phyloP scores from a whole-genome alignment of 1,140 invertebrate genomes.

The Caenorhabditis latens region DNA sequence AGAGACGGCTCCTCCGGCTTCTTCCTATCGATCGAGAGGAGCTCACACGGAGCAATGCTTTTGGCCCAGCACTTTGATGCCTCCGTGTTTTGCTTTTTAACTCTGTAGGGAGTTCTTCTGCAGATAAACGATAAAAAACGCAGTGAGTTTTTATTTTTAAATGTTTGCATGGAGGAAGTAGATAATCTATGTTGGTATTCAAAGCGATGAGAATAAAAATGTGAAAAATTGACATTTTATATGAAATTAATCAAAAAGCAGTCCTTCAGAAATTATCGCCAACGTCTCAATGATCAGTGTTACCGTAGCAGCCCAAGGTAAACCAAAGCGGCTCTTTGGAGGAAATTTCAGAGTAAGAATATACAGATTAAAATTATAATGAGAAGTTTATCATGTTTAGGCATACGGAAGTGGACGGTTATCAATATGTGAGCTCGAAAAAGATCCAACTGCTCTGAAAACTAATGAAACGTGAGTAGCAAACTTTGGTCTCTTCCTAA shows the following conservation, averaged over 20 bases:
- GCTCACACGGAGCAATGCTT: neutral
- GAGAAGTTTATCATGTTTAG: neutral
- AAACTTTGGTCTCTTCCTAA: neutral
- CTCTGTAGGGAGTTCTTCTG: slow-evolving; percentile 3
- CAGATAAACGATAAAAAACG: neutral
- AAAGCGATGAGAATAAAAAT: too few species aligned
- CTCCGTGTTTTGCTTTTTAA: slow-evolving; percentile 12
- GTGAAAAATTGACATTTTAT: too few species aligned
- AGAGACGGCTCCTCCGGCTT: neutral
- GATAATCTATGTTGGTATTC: too few species aligned
- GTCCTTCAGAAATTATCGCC: too few species aligned
- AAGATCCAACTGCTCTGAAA: slow-evolving; percentile 31
- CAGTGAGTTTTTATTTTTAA: too few species aligned
- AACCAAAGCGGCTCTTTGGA: slow-evolving; percentile 36
- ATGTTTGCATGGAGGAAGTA: too few species aligned
- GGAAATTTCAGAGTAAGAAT: slow-evolving; percentile 47
- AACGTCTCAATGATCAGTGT: slow-evolving; percentile 46
- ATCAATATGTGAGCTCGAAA: slow-evolving; percentile 55
- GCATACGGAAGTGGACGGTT: slow-evolving; percentile 57
- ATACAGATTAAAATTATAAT: neutral
- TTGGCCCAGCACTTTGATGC: neutral
- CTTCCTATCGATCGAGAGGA: slow-evolving; percentile 12
- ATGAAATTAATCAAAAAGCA: too few species aligned
- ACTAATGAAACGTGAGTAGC: neutral
- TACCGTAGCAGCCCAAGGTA: slow-evolving; percentile 57